Evolutionary conservation across 2,113 vertebrate genomes (phyloP), one percentile per base, ranked within the genome.

Genomic region (Archilochus colubris): DNA sequence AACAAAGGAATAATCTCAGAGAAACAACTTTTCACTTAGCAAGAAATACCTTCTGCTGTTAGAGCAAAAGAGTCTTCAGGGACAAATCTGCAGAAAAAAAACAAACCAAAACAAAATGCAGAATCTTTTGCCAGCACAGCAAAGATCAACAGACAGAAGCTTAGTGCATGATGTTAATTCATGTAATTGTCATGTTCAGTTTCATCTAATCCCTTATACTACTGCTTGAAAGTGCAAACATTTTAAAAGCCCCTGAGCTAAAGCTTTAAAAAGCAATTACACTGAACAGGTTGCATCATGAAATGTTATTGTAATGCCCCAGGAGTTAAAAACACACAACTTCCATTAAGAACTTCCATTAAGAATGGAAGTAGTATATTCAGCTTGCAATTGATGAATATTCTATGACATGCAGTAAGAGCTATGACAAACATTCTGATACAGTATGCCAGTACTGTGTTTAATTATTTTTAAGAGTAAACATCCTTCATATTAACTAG

Each of bases 171-270:
- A 54, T 92, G 54, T 77, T 95, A 91, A 43, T 51, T 87, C 64
- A 33, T 80, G 54, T 80, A 93, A 88, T 82, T 82, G 75, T 87
- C 63, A 59, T 43, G 36, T 73, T 61, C 43, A 74, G 91, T 94
- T 82, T 82, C 28, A 62, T 88, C 67, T 88, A 87, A 77, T 62
- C 51, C 22, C 8, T 94, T 46, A 57, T 46, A 22, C 33, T 40
- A 27, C 64, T 61, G n/a, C 28, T 63, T 82, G 25, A 92, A 94
- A 88, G 63, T 70, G 57, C 48, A 94, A 95, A 80, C 31, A 76
- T 66, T 77, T 75, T 89, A 63, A 92, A 85, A 94, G 51, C 3
- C 36, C 33, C 67, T 74, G 46, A 82, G 62, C 70, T 73, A 76
- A 73, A 69, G 46, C 69, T 88, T 86, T 54, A 53, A 70, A 76